Base-by-base conservation (phyloP, 2,113 vertebrate genomes). In the Mastomys natalensis region DNA sequence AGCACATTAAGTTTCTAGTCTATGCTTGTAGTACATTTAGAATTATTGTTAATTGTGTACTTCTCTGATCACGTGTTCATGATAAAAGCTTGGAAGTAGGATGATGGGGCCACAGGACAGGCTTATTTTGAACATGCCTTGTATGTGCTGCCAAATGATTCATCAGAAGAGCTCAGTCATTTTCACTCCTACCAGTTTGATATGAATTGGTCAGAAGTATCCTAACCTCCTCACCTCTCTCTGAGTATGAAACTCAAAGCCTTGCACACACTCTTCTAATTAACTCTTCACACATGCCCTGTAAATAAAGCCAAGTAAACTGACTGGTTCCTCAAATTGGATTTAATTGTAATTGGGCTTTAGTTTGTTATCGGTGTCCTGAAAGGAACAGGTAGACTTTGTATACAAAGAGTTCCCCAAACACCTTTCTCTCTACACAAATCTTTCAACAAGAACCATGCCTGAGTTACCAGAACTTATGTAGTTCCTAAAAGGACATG, bases 1-100 rank as follows among this genome's bases (percentile, higher is more conserved):
- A 66, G 29, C 29, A 66, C 64, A 66, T 66, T 29, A 31, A 66
- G 64, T 66, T 64, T 31, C 64, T 66, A 66, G 29, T 66, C 10
- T 66, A 2, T 17, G 51, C 7, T 91, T 53, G 43, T 34, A 66
- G 91, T 92, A 58, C 80, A 60, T 86, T 82, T 86, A n/a, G 19
- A 87, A 15, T 88, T 94, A 29, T 85, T 90, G n/a, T 62, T 90
- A 88, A 77, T 40, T 94, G 90, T 91, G 55, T 58, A 40, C 72
- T 31, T 82, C 80, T 89, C 17, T 85, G 21, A 92, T 77, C 9
- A 89, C 73, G 74, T 97, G 31, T 55, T 95, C 26, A 93, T 34
- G 48, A 89, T 82, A 82, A 90, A 90, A 45, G 78, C 70, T 89
- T 90, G 43, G 26, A 60, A 55, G 13, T 77, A 77, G 12, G 76